A percentile compares a stretch with the other conserved stretches of the same genome.
These are phyloP conservation scores for Noctua pronuba DNA, from an alignment of 2,888 invertebrate species.

Conservation along the genomic window DNA sequence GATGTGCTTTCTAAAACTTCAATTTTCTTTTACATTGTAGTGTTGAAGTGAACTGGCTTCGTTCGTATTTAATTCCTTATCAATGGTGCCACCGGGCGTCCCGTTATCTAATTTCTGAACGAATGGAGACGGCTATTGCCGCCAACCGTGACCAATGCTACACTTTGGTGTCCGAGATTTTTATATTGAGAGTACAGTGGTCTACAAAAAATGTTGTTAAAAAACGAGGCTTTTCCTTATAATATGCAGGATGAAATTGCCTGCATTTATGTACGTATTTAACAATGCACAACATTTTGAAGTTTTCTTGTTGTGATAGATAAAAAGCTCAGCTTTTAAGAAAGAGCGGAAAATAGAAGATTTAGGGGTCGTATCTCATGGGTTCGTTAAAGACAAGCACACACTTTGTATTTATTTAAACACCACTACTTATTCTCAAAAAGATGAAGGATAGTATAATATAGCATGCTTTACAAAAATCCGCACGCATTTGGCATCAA, in stretches of 20 bases:
- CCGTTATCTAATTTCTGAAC: constrained; percentile 86
- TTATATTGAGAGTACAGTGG: constrained; percentile 44
- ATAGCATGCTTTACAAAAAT: not conserved
- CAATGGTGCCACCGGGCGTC: constrained; percentile 79
- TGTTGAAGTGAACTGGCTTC: constrained; percentile 70
- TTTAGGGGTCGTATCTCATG: not conserved
- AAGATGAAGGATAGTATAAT: not conserved
- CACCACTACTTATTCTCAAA: not conserved
- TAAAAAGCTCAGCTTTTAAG: not conserved
- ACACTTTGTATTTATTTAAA: not conserved
- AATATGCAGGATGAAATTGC: not conserved
- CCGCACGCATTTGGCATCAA: not conserved
- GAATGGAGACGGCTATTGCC: constrained; percentile 71
- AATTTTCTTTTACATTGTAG: constrained; percentile 79
- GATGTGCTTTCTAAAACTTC: constrained; percentile 82
- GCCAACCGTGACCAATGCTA: constrained; percentile 75
- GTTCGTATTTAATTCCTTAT: constrained; percentile 81
- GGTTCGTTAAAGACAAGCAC: not conserved
- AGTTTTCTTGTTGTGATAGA: too few relatives aligned
- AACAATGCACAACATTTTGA: not conserved
- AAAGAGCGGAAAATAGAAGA: not conserved
- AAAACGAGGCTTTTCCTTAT: not conserved
- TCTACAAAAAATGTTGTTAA: constrained; percentile 9
- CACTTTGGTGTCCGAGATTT: constrained; percentile 67
- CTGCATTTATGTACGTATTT: not conserved